Evolutionary conservation across 2,888 invertebrate genomes (phyloP).

Genomic region (Campoplex nolae): DNA sequence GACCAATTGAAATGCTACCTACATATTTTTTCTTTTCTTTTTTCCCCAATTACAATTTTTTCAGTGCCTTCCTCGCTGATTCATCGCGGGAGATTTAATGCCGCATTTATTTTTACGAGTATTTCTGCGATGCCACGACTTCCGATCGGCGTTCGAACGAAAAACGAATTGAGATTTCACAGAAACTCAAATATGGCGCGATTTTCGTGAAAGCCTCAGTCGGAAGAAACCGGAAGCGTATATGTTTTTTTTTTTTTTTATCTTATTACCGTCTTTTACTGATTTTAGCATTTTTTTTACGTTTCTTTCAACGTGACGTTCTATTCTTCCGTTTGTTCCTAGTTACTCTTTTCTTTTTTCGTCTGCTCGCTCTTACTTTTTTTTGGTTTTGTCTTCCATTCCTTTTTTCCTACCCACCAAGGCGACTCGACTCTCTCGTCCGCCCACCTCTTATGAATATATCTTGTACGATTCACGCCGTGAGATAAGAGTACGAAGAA

Average conservation of each 20-base stretch:
- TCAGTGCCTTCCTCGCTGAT: background rate
- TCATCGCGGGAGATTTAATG: background rate
- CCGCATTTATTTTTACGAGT: too few species aligned
- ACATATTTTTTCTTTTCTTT: background rate
- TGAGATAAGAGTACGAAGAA: background rate
- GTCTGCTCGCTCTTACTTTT: background rate
- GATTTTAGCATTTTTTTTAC: too few species aligned
- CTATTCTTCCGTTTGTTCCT: background rate
- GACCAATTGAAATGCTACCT: background rate
- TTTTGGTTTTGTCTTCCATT: background rate
- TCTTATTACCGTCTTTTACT: background rate
- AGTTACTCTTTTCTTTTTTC: background rate
- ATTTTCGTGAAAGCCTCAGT: background rate
- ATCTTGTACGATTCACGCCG: conserved; percentile 17
- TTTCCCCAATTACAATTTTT: too few species aligned
- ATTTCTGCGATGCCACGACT: background rate
- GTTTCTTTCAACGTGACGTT: background rate
- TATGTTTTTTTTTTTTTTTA: background rate
- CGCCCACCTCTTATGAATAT: conserved; percentile 62
- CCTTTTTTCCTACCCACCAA: conserved; percentile 41
- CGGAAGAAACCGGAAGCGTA: background rate
- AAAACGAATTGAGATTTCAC: background rate
- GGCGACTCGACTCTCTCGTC: conserved; percentile 53
- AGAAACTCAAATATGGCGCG: background rate
- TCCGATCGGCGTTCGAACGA: background rate